phyloP scores from a whole-genome alignment of 2,888 invertebrate species.

The Lamellibrachia columna region DNA sequence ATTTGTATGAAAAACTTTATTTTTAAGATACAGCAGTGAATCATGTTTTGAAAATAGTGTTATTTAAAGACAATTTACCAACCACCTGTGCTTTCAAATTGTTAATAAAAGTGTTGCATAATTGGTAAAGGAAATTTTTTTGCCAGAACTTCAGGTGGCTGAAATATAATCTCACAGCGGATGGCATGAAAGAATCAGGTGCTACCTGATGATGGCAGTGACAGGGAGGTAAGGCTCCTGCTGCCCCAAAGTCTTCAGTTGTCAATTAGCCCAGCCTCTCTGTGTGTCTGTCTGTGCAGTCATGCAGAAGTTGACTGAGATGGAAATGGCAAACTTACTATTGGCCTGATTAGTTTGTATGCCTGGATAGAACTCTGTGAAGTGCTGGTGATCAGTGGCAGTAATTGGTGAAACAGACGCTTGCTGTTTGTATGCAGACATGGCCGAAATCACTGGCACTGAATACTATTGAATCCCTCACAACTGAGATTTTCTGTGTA shows the following conservation, averaged over 20 bases:
- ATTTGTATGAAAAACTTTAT: not conserved
- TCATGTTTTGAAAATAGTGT: not conserved
- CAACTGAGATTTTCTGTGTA: not conserved
- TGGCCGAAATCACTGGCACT: not conserved
- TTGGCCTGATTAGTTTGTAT: slow-evolving; percentile 5
- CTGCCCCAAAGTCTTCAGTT: not conserved
- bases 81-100: not conserved
- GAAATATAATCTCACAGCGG: not conserved
- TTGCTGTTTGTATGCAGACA: not conserved
- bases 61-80: not conserved
- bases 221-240: not conserved
- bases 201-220: not conserved
- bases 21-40: not conserved
- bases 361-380: not conserved
- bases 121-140: not conserved
- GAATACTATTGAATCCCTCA: not conserved
- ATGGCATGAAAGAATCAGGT: not conserved
- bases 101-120: not conserved
- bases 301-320: not conserved
- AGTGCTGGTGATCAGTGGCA: not conserved
- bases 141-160: not conserved
- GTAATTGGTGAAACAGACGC: slow-evolving; percentile 5
- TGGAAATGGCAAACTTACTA: not conserved
- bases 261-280: not conserved
- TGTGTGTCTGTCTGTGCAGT: not conserved